Conservation (phyloP, 2,797 vertebrate genomes). For the Falco novaeseelandiae region DNA sequence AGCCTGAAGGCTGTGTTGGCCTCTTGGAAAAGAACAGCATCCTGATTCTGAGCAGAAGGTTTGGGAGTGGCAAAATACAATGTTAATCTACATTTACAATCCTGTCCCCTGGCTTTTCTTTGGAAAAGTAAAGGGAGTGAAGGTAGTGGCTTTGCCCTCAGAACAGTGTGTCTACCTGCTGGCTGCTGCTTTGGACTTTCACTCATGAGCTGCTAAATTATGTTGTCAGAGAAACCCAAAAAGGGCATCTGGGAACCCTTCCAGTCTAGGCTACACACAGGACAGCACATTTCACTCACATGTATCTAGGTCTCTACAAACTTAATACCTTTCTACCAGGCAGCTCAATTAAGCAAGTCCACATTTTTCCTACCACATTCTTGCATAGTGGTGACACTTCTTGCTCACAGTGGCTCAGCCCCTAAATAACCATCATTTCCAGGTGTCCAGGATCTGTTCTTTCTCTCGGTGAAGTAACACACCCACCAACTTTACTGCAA, state of each 20-base stretch:
- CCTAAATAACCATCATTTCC: not conserved
- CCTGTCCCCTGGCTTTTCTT: not conserved
- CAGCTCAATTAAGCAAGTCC: not conserved
- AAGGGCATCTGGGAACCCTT: not conserved
- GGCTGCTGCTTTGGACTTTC: constrained; percentile 11
- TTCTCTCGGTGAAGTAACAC: not conserved
- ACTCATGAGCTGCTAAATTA: not conserved
- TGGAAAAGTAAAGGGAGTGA: not conserved
- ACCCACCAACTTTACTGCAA: not conserved
- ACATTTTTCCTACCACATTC: not conserved
- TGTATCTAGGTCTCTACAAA: not conserved
- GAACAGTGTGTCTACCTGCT: not conserved
- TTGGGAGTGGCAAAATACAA: not conserved
- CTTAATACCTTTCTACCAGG: not conserved
- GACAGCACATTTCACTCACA: not conserved
- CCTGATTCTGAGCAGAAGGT: not conserved
- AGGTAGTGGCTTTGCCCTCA: not conserved
- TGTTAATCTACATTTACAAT: rapidly evolving
- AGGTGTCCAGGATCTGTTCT: not conserved
- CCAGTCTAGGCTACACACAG: not conserved
- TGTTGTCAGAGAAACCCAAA: constrained; percentile 47
- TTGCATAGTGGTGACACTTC: rapidly evolving
- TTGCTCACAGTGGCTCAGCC: not conserved
- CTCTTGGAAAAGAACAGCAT: not conserved
- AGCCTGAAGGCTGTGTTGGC: not conserved